phyloP scores from a whole-genome alignment of 2,797 vertebrate genomes.

The Amblyraja radiata region DNA sequence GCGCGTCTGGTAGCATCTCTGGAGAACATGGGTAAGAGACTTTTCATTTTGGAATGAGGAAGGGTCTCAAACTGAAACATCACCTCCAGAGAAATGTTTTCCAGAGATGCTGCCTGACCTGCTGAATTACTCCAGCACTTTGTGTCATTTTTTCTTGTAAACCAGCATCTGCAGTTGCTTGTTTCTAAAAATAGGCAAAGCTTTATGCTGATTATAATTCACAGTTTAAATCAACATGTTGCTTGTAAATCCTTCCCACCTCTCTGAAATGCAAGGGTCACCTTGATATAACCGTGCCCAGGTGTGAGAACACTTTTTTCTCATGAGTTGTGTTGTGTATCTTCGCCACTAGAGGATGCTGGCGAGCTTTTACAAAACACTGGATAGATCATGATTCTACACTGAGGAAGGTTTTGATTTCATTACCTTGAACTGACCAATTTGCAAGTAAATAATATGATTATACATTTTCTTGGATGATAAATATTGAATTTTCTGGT shows the following conservation, averaged over 20 bases:
- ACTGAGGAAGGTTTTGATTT: too few species aligned
- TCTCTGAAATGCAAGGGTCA: background rate
- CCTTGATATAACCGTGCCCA: background rate
- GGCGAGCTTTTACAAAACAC: background rate
- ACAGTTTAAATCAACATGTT: background rate
- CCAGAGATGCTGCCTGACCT: too few species aligned
- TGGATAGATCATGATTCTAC: background rate
- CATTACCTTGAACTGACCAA: background rate
- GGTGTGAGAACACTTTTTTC: background rate
- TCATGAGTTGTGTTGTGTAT: background rate
- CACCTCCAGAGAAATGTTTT: too few species aligned
- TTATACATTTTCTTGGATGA: background rate
- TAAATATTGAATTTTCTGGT: background rate
- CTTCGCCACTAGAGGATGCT: conserved; percentile 25
- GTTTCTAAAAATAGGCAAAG: background rate
- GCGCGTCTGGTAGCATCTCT: too few species aligned
- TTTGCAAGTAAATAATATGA: background rate
- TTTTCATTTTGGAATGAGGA: too few species aligned
- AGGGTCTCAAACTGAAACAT: too few species aligned
- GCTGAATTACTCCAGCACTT: too few species aligned
- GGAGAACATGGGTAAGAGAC: too few species aligned
- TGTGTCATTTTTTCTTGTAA: too few species aligned
- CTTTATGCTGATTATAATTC: background rate
- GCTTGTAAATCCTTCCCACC: background rate
- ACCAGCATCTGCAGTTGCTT: too few species aligned